Evolutionary conservation across 2,797 vertebrate genomes (phyloP).

Genomic region (Anguilla pacifica): DNA sequence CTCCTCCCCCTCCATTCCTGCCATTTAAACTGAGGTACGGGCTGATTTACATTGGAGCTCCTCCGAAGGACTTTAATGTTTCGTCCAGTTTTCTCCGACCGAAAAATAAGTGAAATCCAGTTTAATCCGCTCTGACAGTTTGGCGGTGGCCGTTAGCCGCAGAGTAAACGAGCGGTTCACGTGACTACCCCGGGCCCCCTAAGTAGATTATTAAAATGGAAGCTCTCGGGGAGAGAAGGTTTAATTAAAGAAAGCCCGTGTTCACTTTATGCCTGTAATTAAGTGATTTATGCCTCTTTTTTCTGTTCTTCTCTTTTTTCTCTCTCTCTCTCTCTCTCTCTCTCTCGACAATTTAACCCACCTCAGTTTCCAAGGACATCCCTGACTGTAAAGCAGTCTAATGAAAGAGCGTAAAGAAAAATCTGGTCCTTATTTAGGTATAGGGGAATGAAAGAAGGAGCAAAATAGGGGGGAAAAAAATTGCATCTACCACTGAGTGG

Average conservation of each 20-base stretch:
- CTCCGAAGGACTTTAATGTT: background rate
- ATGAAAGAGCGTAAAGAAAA: constrained; percentile 43
- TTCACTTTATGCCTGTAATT: constrained; percentile 51
- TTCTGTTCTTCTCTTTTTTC: constrained; percentile 16
- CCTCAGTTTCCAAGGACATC: constrained; percentile 46
- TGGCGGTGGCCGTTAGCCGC: background rate
- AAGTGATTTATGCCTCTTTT: constrained; percentile 47
- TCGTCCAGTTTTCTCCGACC: background rate
- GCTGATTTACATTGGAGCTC: background rate
- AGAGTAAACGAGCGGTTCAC: background rate
- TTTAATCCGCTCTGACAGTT: constrained; percentile 8
- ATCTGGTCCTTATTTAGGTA: constrained; percentile 29
- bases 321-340: background rate
- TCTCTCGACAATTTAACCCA: constrained; percentile 38
- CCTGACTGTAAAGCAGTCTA: constrained; percentile 37
- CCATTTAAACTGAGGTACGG: background rate
- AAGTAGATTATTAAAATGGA: constrained; percentile 41
- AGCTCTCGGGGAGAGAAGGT: constrained; percentile 43
- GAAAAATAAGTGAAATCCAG: background rate
- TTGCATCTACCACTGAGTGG: constrained; percentile 49
- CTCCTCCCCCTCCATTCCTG: background rate
- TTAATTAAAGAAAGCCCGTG: constrained; percentile 43
- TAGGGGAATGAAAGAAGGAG: background rate
- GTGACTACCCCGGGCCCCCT: constrained; percentile 21
- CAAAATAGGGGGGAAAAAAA: constrained; percentile 21